Evolutionary conservation across 92 coral and sea anemone species (phyloP).

Genomic region (Umimayanthus chanpuru): DNA sequence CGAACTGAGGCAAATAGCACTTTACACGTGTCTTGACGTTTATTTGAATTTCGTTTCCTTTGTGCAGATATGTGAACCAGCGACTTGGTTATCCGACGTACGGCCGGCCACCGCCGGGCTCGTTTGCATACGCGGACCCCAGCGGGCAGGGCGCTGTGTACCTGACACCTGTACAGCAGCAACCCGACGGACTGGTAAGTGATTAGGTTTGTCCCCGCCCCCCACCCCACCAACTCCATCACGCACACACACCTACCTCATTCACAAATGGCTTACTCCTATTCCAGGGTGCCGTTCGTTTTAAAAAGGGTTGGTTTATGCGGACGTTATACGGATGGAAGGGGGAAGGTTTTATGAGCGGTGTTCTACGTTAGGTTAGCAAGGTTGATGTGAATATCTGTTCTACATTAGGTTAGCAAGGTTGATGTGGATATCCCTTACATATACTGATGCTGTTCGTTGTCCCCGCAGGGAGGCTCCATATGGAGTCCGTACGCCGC

Average conservation of each 20-base stretch:
- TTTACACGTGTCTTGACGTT: neutral
- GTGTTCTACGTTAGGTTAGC: neutral
- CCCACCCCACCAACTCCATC: too few species aligned
- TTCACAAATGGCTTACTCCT: too few species aligned
- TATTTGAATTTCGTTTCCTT: neutral
- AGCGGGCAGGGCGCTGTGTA: slow-evolving; percentile 77
- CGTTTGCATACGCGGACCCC: slow-evolving; percentile 80
- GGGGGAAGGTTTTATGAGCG: too few species aligned
- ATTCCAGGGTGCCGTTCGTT: too few species aligned
- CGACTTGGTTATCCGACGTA: slow-evolving; percentile 52
- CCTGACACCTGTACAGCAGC: slow-evolving; percentile 92
- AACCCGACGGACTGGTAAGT: slow-evolving; percentile 87
- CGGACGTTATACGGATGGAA: too few species aligned
- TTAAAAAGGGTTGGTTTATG: too few species aligned
- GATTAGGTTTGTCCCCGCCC: too few species aligned
- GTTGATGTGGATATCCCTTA: neutral
- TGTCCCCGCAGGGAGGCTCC: slow-evolving; percentile 67
- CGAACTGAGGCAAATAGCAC: too few species aligned
- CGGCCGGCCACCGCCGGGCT: slow-evolving; percentile 70
- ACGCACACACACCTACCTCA: too few species aligned
- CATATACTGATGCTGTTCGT: neutral
- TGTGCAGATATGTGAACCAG: slow-evolving; percentile 73
- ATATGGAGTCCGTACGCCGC: slow-evolving; percentile 99
- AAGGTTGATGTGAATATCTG: too few species aligned
- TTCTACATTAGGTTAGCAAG: too few species aligned